phyloP scores from a whole-genome alignment of 2,797 vertebrate species.

The Sorex maritimensis region DNA sequence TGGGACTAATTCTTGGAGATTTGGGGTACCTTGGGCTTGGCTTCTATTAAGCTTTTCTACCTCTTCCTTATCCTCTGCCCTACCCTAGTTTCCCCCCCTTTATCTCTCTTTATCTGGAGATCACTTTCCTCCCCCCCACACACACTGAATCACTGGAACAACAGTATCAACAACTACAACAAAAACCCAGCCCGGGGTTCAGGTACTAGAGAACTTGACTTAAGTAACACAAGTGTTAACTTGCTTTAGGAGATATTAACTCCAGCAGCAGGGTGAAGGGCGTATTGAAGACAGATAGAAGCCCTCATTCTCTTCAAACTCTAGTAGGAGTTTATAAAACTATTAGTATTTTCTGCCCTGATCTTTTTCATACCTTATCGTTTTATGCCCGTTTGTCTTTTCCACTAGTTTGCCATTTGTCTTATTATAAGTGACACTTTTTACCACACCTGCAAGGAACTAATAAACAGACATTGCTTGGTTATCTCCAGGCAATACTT shows the following conservation, averaged over 20 bases:
- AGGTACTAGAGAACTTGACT: conserved; percentile 22
- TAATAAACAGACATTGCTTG: conserved; percentile 28
- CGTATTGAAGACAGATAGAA: conserved; percentile 7
- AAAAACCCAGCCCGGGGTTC: not conserved
- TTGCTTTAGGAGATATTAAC: conserved; percentile 16
- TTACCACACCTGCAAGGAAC: not conserved
- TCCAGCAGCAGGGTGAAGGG: not conserved
- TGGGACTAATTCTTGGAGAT: not conserved
- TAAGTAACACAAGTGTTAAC: not conserved
- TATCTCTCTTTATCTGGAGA: not conserved
- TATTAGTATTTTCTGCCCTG: not conserved
- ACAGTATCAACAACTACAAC: not conserved
- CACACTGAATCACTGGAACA: not conserved
- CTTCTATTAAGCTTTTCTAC: not conserved
- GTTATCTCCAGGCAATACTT: not conserved
- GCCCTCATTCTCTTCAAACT: conserved; percentile 34
- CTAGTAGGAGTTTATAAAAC: not conserved
- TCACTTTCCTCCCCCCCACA: fast-evolving
- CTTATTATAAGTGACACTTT: not conserved
- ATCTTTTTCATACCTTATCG: not conserved
- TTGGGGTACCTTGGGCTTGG: not conserved
- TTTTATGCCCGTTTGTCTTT: conserved; percentile 3
- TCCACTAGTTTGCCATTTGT: not conserved
- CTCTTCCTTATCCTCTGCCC: not conserved
- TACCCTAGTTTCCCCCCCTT: not conserved